These are phyloP conservation scores for Oreochromis mossambicus DNA, from an alignment of 2,797 vertebrate genomes.

Conservation along the genomic window DNA sequence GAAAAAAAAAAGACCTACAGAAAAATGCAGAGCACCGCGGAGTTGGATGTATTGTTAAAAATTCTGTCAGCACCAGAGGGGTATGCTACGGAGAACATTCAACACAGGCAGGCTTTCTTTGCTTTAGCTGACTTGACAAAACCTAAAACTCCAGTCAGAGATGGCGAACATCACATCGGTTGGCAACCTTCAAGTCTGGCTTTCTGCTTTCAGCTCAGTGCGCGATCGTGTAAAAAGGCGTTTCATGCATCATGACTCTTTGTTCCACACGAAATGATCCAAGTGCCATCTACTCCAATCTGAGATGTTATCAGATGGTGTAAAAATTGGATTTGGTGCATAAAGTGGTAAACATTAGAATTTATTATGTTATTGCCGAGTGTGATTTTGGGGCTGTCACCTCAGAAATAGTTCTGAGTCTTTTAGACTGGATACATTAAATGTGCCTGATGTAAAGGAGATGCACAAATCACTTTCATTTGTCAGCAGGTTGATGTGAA, in stretches of 20 bases:
- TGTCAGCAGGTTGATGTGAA: not conserved
- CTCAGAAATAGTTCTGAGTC: not conserved
- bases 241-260: not conserved
- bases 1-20: slow-evolving; percentile 7
- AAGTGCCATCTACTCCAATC: not conserved
- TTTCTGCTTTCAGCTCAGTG: not conserved
- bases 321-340: not conserved
- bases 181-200: not conserved
- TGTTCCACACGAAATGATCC: not conserved
- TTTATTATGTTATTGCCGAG: accelerated
- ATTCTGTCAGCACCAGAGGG: slow-evolving; percentile 18
- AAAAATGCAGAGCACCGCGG: slow-evolving; percentile 32
- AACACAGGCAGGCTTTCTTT: not conserved
- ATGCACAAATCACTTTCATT: not conserved
- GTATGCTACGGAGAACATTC: not conserved
- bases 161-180: not conserved
- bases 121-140: accelerated
- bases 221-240: accelerated
- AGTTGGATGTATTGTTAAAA: slow-evolving; percentile 4
- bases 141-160: not conserved
- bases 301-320: accelerated
- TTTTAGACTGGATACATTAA: not conserved
- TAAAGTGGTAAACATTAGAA: not conserved
- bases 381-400: not conserved
- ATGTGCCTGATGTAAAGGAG: not conserved